Evolutionary conservation across 2,888 invertebrate species (phyloP).

Genomic region (Tachystola acroxantha): DNA sequence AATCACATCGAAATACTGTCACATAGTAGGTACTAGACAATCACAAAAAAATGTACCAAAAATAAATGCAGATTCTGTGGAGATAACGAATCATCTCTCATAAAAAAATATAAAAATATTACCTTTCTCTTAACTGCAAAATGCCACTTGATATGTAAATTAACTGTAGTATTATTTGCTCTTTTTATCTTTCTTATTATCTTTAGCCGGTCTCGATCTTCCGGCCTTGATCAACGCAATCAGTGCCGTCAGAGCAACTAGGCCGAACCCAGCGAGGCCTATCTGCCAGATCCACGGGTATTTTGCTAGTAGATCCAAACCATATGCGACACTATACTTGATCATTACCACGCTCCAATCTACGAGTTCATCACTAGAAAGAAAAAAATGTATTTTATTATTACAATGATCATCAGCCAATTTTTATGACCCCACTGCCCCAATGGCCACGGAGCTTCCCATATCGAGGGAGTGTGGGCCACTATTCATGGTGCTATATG

Average conservation of each 20-base stretch:
- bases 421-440: too few species aligned
- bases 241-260: conserved; percentile 65
- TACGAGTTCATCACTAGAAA: conserved; percentile 69
- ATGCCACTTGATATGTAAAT: background rate
- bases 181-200: conserved; percentile 66
- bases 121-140: background rate
- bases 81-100: too few species aligned
- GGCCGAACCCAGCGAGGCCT: conserved; percentile 63
- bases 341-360: conserved; percentile 66
- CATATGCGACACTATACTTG: conserved; percentile 48
- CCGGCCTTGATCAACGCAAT: conserved; percentile 68
- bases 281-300: conserved; percentile 74
- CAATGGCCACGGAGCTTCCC: too few species aligned
- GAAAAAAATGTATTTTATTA: too few species aligned
- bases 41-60: too few species aligned
- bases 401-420: too few species aligned
- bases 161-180: conserved; percentile 52
- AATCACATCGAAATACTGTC: conserved; percentile 4
- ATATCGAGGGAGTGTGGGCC: too few species aligned
- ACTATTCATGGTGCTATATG: too few species aligned
- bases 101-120: background rate
- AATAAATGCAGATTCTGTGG: too few species aligned
- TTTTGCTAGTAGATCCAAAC: conserved; percentile 47
- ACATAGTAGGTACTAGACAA: background rate
- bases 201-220: conserved; percentile 45